Evolutionary conservation across 1,140 invertebrate species (phyloP).

Genomic region (Medauroidea extradentata): DNA sequence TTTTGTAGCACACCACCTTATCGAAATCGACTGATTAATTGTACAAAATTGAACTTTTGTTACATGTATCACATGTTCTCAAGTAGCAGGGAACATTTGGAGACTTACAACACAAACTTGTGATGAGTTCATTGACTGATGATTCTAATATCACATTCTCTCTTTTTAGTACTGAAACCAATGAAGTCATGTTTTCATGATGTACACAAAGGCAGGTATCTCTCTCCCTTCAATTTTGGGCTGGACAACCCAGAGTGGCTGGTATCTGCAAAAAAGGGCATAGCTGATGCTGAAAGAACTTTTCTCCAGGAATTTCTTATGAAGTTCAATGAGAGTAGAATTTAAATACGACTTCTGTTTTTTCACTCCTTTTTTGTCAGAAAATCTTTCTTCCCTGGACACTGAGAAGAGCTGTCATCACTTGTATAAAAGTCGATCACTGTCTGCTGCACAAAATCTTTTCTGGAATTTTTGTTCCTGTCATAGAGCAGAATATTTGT

Average conservation of each 20-base stretch:
- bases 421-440: too few species aligned
- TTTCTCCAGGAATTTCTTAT: constrained; percentile 11
- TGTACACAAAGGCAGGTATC: constrained; percentile 19
- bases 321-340: constrained; percentile 14
- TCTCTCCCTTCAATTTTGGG: constrained; percentile 13
- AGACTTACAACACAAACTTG: constrained; percentile 15
- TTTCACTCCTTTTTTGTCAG: constrained; percentile 6
- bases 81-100: constrained; percentile 14
- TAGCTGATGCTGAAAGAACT: constrained; percentile 9
- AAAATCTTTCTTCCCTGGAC: too few species aligned
- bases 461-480: not conserved
- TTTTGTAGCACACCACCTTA: constrained; percentile 6
- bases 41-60: constrained; percentile 8
- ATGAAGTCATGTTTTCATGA: constrained; percentile 19
- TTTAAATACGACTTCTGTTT: constrained; percentile 16
- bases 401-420: too few species aligned
- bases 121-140: constrained; percentile 16
- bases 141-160: constrained; percentile 16
- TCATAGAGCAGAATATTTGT: constrained; percentile 8
- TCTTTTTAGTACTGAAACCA: constrained; percentile 12
- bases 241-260: constrained; percentile 14
- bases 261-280: constrained; percentile 12
- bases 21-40: constrained; percentile 13
- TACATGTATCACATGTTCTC: constrained; percentile 19
- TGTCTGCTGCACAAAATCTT: constrained; percentile 14